Base-by-base conservation (phyloP, 2,113 vertebrate species). In the Rhabdomys dilectus region DNA sequence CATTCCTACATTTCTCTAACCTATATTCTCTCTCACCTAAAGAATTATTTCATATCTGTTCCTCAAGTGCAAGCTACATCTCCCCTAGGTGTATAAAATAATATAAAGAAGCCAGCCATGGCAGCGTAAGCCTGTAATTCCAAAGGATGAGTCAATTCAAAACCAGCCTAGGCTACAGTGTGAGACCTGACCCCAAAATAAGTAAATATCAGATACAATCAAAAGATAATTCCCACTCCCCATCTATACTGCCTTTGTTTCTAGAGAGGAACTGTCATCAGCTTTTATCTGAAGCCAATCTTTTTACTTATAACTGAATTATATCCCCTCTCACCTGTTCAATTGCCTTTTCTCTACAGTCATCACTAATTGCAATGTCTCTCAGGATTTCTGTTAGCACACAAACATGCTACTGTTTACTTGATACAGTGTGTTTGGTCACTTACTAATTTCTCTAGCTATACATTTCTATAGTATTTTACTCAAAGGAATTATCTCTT, bases 1-100 rank as follows among this genome's bases (percentile, higher is more conserved):
- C 72, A 93, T 85, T 92, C 89, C 62, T 85, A 92, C 0, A 78
- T 84, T 90, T 87, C 78, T 64, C 66, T 87, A 68, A 86, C 60
- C 36, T 26, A 56, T 60, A 90, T 48, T 82, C 86, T 88, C 45
- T 78, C 34, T 90, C 11, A 73, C 31, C 51, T 77, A 82, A 51
- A 88, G 12, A 76, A 72, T 78, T 91, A 88, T 29, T 93, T 92
- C 93, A 91, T 53, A 58, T 10, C 26, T 90, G 81, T 72, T 72
- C 87, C 88, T 92, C 58, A 96, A 60, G 19, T 36, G 75, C 45
- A 77, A 96, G 93, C 29, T 66, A n/a, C 0, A 90, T 72, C 42
- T 86, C 53, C 76, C 85, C 8, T 24, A 95, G 82, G 22, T 29
- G 73, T 80, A 64, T 92, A 45, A 86, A 96, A 75, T 24, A 75